Evolutionary conservation across 2,888 invertebrate species (phyloP).

Genomic region (Leucoma salicis): DNA sequence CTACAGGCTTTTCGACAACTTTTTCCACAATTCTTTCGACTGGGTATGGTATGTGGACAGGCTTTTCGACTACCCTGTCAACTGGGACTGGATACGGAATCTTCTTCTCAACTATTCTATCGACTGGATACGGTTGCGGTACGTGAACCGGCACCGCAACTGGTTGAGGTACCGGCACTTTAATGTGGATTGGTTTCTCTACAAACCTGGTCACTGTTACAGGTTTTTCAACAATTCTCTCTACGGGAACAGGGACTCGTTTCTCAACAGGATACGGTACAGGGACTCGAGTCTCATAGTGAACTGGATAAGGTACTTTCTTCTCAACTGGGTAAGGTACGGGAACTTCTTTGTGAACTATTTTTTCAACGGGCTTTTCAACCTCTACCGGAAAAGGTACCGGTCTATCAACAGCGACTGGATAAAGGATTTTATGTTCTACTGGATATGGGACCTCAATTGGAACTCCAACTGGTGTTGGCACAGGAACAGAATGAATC

Average conservation of each 20-base stretch:
- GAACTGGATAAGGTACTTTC: slow-evolving; percentile 68
- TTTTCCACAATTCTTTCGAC: slow-evolving; percentile 74
- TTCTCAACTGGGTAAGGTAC: slow-evolving; percentile 80
- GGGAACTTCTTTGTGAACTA: slow-evolving; percentile 64
- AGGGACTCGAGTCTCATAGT: slow-evolving; percentile 69
- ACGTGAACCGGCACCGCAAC: slow-evolving; percentile 61
- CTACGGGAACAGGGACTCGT: slow-evolving; percentile 63
- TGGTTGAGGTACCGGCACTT: slow-evolving; percentile 66
- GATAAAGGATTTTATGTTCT: slow-evolving; percentile 61
- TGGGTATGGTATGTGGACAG: slow-evolving; percentile 67
- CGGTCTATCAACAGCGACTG: slow-evolving; percentile 66
- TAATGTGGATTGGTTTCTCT: slow-evolving; percentile 66
- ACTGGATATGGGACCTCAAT: slow-evolving; percentile 57
- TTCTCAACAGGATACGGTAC: slow-evolving; percentile 75
- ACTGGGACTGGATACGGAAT: slow-evolving; percentile 69
- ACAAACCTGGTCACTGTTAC: slow-evolving; percentile 74
- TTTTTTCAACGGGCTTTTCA: slow-evolving; percentile 56
- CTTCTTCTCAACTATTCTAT: slow-evolving; percentile 76
- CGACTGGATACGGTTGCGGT: slow-evolving; percentile 74
- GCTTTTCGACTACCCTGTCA: slow-evolving; percentile 74
- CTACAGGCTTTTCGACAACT: slow-evolving; percentile 83
- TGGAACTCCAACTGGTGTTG: slow-evolving; percentile 69
- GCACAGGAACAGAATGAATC: slow-evolving; percentile 62
- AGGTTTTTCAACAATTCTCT: slow-evolving; percentile 80
- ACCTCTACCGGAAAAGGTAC: slow-evolving; percentile 70